These are phyloP conservation scores for Pecten maximus DNA, from an alignment of 2,888 invertebrate genomes.

Conservation along the genomic window DNA sequence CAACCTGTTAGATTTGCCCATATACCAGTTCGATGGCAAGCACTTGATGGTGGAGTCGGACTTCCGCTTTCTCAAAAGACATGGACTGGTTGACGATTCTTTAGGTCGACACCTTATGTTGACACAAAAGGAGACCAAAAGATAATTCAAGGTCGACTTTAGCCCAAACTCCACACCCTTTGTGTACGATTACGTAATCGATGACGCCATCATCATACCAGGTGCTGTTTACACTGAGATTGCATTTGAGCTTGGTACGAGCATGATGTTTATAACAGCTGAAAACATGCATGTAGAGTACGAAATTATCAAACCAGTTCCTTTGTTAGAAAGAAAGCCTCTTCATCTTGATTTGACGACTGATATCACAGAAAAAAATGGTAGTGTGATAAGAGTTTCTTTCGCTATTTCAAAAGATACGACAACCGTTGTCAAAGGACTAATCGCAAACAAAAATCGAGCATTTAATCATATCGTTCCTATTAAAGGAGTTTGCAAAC, in stretches of 20 bases:
- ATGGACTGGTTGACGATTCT: neutral
- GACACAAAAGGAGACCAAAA: neutral
- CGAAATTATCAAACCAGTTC: neutral
- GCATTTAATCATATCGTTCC: neutral
- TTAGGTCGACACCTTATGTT: neutral
- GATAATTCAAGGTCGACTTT: conserved; percentile 51
- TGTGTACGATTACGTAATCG: conserved; percentile 62
- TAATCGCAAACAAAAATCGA: neutral
- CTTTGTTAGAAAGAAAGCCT: neutral
- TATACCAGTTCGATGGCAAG: neutral
- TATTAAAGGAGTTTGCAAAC: neutral
- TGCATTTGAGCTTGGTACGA: conserved; percentile 50
- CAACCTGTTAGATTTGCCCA: neutral
- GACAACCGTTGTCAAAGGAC: neutral
- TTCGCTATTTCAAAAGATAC: neutral
- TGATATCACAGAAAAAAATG: neutral
- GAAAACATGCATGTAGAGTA: neutral
- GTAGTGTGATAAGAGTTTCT: neutral
- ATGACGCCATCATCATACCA: conserved; percentile 56
- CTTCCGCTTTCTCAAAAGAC: neutral
- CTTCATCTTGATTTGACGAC: neutral
- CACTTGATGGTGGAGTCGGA: neutral
- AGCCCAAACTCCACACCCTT: conserved; percentile 57
- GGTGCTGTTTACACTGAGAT: conserved; percentile 64
- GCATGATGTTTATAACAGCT: neutral